A percentile compares a stretch with the other conserved stretches of the same genome.
These are phyloP conservation scores for Ciona savignyi DNA, from an alignment of 23 tunicate species.

Conservation along the genomic window DNA sequence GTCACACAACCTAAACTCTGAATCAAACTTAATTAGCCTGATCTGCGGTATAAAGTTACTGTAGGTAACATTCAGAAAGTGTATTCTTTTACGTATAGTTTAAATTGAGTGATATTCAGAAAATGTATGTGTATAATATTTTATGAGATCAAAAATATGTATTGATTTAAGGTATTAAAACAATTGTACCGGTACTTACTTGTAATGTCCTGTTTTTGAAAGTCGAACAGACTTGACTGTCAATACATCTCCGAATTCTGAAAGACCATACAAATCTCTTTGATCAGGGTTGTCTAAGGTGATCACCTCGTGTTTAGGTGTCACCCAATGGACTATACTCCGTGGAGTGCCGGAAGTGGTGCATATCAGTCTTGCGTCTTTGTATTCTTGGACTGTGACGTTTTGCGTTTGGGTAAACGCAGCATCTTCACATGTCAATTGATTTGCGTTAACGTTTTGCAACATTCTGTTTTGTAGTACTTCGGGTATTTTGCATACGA, in stretches of 20 bases:
- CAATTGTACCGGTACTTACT: conserved; percentile 12
- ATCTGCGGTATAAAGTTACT: no score
- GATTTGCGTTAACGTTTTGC: conserved; percentile 6
- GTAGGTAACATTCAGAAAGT: no score
- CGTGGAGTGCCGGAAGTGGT: conserved; percentile 28
- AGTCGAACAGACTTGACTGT: conserved; percentile 45
- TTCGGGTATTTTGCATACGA: conserved; percentile 33
- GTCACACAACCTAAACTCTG: background rate
- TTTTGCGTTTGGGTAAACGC: conserved; percentile 7
- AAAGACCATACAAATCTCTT: conserved; percentile 14
- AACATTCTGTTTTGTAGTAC: conserved; percentile 13
- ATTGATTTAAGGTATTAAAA: no score
- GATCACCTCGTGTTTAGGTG: conserved; percentile 34
- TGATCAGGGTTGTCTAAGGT: conserved; percentile 2
- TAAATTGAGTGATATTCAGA: background rate
- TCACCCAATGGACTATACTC: conserved; percentile 36
- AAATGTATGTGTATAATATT: background rate
- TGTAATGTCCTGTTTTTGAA: conserved; percentile 53
- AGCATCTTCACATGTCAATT: conserved; percentile 36
- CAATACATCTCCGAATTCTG: conserved; percentile 42
- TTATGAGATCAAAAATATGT: no score
- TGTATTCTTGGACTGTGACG: conserved; percentile 24
- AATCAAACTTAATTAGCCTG: no score
- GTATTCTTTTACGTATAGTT: no score
- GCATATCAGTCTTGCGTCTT: conserved; percentile 36